Conservation (phyloP, 2,113 vertebrate genomes). For the Astur gentilis region DNA sequence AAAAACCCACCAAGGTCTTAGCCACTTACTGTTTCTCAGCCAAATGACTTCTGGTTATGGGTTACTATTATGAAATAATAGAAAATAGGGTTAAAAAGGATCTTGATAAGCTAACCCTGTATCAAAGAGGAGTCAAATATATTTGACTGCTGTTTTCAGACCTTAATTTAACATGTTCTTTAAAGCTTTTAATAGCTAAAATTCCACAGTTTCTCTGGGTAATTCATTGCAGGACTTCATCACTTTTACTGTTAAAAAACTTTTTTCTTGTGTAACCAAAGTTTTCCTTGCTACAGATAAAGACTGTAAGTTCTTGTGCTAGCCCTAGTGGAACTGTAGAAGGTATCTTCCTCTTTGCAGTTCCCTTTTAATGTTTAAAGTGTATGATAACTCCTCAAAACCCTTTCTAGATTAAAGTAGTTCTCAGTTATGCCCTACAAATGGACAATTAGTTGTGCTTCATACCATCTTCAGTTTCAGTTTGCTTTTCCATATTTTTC, state of each 20-base stretch:
- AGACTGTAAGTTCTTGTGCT: not conserved
- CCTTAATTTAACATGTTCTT: not conserved
- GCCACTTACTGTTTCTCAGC: not conserved
- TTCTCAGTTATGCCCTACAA: not conserved
- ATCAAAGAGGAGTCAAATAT: not conserved
- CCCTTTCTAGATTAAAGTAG: not conserved
- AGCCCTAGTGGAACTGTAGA: not conserved
- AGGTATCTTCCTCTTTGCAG: not conserved
- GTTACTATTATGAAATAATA: not conserved
- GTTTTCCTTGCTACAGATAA: not conserved
- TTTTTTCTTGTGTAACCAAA: not conserved
- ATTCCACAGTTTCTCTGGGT: not conserved
- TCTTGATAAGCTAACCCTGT: not conserved
- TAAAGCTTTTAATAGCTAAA: not conserved
- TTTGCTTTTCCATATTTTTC: not conserved
- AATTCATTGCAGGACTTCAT: not conserved
- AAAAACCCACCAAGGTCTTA: not conserved
- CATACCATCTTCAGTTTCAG: not conserved
- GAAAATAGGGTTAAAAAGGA: not conserved
- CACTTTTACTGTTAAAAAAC: not conserved
- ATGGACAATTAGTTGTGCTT: not conserved
- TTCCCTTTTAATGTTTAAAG: not conserved
- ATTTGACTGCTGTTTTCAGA: not conserved
- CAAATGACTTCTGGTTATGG: not conserved
- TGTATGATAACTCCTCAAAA: not conserved